These are phyloP conservation scores for Sebastes dallii DNA, from an alignment of 2,797 vertebrate species.

Conservation along the genomic window DNA sequence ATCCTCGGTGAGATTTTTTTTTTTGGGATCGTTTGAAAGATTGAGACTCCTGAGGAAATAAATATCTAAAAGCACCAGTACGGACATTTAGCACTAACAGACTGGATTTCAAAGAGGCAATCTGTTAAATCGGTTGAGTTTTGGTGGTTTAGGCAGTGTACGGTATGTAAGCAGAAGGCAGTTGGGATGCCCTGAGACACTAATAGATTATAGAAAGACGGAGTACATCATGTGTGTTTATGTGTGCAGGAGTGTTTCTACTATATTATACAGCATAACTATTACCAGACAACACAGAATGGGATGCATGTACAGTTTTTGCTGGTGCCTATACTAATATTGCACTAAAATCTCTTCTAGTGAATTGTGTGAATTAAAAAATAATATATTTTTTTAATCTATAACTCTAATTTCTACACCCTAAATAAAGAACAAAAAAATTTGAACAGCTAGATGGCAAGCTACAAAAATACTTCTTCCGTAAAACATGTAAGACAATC, in stretches of 20 bases:
- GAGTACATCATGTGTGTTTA: constrained; percentile 9
- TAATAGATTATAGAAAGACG: constrained; percentile 19
- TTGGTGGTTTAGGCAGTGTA: constrained; percentile 58
- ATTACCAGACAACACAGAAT: constrained; percentile 12
- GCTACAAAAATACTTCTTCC: constrained; percentile 45
- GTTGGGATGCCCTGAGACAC: constrained; percentile 68
- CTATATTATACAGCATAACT: constrained; percentile 14
- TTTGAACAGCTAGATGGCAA: constrained; percentile 27
- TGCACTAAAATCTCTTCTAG: constrained; percentile 44
- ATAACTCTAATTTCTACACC: constrained; percentile 21
- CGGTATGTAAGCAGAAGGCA: constrained; percentile 49
- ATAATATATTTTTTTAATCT: neutral
- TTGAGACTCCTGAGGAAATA: constrained; percentile 48
- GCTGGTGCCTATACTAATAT: constrained; percentile 39
- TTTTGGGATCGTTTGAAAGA: neutral
- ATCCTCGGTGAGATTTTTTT: neutral
- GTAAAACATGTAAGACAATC: constrained; percentile 26
- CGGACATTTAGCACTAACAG: constrained; percentile 15
- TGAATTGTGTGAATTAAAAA: constrained; percentile 17
- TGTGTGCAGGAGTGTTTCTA: constrained; percentile 16
- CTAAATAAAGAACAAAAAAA: constrained; percentile 33
- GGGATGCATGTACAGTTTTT: constrained; percentile 12
- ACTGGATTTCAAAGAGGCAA: constrained; percentile 17
- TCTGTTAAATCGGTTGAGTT: constrained; percentile 3
- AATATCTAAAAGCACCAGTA: constrained; percentile 56